These are phyloP conservation scores for Xestia xanthographa DNA, from an alignment of 2,888 invertebrate species.

Conservation along the genomic window DNA sequence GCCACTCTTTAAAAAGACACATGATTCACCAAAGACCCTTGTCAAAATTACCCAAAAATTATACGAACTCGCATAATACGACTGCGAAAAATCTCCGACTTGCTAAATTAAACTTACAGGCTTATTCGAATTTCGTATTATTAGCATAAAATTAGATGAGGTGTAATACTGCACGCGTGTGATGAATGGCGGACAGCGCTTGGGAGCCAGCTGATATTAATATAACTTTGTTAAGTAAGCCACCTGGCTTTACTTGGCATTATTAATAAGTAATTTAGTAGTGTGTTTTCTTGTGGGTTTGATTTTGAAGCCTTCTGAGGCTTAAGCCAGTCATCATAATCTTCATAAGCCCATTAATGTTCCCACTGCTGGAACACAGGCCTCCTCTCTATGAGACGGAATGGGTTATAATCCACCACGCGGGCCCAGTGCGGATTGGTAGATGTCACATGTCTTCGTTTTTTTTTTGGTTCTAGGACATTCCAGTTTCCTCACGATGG, in stretches of 20 bases:
- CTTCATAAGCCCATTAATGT: no score
- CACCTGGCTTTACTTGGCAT: conserved; percentile 29
- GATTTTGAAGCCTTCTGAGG: not conserved
- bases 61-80: conserved; percentile 31
- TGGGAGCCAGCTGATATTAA: conserved; percentile 54
- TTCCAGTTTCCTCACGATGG: no score
- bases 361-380: no score
- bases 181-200: conserved; percentile 58
- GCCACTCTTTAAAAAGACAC: not conserved
- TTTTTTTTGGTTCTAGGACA: no score
- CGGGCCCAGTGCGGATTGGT: no score
- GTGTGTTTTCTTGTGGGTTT: not conserved
- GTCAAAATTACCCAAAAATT: conserved; percentile 37
- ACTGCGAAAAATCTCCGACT: conserved; percentile 48
- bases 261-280: conserved; percentile 17
- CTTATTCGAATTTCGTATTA: conserved; percentile 60
- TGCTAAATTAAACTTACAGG: conserved; percentile 53
- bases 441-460: no score
- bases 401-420: no score
- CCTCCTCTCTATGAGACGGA: no score
- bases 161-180: conserved; percentile 53
- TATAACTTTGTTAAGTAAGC: conserved; percentile 21
- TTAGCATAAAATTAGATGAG: conserved; percentile 64
- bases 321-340: no score
- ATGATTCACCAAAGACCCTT: conserved; percentile 17